phyloP scores from a whole-genome alignment of 2,113 vertebrate genomes.

The Pachyramphus minor region DNA sequence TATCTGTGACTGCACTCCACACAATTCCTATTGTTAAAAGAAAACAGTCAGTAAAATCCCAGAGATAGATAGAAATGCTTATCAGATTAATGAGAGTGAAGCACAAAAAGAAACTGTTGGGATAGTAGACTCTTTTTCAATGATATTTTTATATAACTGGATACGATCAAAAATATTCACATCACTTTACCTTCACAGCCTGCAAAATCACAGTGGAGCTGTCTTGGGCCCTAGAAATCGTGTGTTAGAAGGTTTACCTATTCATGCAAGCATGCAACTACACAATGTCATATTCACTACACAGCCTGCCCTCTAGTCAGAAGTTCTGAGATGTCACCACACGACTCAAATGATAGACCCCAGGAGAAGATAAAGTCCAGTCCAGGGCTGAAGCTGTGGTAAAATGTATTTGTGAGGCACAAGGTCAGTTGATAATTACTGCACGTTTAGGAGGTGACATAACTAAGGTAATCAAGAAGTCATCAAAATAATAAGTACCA shows the following conservation, averaged over 20 bases:
- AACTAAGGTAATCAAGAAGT: background rate
- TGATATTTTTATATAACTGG: background rate
- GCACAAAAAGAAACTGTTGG: background rate
- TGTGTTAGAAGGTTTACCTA: background rate
- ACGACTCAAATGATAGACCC: background rate
- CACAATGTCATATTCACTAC: background rate
- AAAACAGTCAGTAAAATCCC: background rate
- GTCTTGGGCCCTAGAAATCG: background rate
- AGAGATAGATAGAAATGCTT: background rate
- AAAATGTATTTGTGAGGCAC: background rate
- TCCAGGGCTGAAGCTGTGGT: background rate
- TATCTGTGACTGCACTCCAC: background rate
- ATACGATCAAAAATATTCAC: background rate
- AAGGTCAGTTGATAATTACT: background rate
- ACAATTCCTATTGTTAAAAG: background rate
- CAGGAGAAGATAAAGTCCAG: background rate
- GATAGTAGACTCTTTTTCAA: background rate
- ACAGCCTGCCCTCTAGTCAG: background rate
- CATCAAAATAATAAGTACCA: background rate
- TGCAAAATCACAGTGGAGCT: background rate
- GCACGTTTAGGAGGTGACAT: background rate
- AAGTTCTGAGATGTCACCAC: background rate
- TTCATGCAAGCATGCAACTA: background rate
- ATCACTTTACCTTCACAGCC: background rate
- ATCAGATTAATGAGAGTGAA: background rate